These are phyloP conservation scores for Heliconius melpomene DNA, from an alignment of 1,140 invertebrate species.

Conservation along the genomic window DNA sequence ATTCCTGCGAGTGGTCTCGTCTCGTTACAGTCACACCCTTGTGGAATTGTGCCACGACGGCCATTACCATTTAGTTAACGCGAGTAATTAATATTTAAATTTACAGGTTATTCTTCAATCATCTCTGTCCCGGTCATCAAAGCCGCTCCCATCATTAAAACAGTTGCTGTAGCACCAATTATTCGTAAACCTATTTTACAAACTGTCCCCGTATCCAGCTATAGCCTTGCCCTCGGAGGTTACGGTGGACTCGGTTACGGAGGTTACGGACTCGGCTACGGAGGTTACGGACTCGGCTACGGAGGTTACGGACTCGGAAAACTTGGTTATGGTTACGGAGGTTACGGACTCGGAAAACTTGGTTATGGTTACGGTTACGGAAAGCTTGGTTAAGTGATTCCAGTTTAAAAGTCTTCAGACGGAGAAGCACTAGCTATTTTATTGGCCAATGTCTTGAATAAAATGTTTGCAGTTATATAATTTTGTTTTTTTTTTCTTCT, in stretches of 20 bases:
- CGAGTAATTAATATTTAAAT: neutral
- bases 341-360: neutral
- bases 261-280: neutral
- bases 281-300: neutral
- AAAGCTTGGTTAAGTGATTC: neutral
- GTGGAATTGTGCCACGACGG: too few species aligned
- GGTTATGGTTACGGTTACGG: conserved; percentile 16
- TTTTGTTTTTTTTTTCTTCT: neutral
- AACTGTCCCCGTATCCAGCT: neutral
- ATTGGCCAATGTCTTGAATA: conserved; percentile 8
- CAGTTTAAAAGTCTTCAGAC: neutral
- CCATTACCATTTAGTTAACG: too few species aligned
- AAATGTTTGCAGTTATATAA: neutral
- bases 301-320: neutral
- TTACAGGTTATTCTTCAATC: neutral
- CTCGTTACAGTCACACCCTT: too few species aligned
- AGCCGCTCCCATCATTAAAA: conserved; percentile 14
- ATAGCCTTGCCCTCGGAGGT: neutral
- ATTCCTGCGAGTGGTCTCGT: too few species aligned
- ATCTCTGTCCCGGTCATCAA: conserved; percentile 18
- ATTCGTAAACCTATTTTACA: conserved; percentile 4
- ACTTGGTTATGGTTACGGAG: neutral
- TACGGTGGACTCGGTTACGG: neutral
- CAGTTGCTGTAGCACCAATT: conserved; percentile 18
- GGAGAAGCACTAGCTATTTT: neutral